phyloP scores from a whole-genome alignment of 2,888 invertebrate genomes.

The Gryllus longicercus region DNA sequence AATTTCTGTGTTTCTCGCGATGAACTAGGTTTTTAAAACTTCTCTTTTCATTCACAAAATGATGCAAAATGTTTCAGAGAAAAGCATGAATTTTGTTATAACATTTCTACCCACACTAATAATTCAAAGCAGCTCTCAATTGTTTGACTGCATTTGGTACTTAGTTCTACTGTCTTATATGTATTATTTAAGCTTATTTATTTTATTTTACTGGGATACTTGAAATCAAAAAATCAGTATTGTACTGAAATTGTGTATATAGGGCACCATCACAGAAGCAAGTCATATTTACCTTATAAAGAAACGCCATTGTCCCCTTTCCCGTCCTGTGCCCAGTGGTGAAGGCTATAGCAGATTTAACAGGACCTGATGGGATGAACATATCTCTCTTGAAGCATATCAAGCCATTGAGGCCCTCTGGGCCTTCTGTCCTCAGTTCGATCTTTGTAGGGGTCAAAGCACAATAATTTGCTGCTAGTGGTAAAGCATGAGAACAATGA shows the following conservation, averaged over 20 bases:
- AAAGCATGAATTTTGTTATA: no score
- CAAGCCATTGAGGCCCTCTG: not conserved
- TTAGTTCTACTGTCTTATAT: not conserved
- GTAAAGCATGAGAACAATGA: not conserved
- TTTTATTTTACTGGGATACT: not conserved
- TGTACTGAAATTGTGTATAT: not conserved
- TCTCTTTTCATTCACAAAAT: no score
- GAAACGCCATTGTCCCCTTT: not conserved
- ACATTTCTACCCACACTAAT: no score
- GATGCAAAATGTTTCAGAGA: no score
- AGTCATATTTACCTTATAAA: slow-evolving; percentile 17
- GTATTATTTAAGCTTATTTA: not conserved
- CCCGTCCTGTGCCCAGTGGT: slow-evolving; percentile 7
- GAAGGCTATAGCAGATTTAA: not conserved
- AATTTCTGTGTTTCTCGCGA: no score
- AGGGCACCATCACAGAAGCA: slow-evolving; percentile 17
- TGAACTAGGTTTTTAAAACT: no score
- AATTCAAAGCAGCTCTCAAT: not conserved
- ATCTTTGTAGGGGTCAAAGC: not conserved
- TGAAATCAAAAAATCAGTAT: not conserved
- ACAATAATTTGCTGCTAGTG: not conserved
- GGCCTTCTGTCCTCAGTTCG: not conserved
- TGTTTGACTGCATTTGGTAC: not conserved
- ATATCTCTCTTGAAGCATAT: not conserved
- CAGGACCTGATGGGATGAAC: not conserved